Evolutionary conservation across 2,797 vertebrate species (phyloP).

Genomic region (Sciurus vulgaris): DNA sequence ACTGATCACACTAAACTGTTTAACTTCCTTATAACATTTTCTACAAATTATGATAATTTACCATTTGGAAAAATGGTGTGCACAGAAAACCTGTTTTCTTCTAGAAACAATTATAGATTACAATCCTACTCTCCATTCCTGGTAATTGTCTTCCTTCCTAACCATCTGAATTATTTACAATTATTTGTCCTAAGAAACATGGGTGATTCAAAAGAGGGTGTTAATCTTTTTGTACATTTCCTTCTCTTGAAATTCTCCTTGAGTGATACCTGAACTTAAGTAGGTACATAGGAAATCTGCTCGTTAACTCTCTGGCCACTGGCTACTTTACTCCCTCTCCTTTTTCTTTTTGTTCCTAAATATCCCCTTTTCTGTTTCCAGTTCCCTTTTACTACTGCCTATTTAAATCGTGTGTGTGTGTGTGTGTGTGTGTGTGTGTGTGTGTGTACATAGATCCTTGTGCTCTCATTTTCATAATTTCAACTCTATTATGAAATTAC

Average conservation of each 20-base stretch:
- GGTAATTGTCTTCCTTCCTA: slow-evolving; percentile 13
- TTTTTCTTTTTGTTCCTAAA: background rate
- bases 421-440: background rate
- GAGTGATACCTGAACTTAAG: background rate
- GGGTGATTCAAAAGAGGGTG: background rate
- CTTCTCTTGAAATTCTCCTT: background rate
- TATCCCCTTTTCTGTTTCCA: background rate
- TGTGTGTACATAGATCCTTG: background rate
- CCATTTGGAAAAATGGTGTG: background rate
- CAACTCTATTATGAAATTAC: background rate
- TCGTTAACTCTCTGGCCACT: background rate
- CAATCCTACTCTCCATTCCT: background rate
- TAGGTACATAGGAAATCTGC: background rate
- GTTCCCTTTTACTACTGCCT: background rate
- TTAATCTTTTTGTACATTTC: background rate
- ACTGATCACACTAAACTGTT: background rate
- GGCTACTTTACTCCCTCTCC: background rate
- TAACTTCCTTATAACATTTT: background rate
- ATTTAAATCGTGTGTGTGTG: background rate
- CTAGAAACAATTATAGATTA: background rate
- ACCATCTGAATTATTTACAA: background rate
- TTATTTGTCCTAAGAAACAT: background rate
- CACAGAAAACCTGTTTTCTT: background rate
- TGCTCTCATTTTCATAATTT: background rate
- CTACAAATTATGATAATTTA: background rate